Evolutionary conservation across 53 echinoderm and acorn worm species (phyloP), one percentile per base, ranked within the genome.

Genomic region (Astropecten irregularis): DNA sequence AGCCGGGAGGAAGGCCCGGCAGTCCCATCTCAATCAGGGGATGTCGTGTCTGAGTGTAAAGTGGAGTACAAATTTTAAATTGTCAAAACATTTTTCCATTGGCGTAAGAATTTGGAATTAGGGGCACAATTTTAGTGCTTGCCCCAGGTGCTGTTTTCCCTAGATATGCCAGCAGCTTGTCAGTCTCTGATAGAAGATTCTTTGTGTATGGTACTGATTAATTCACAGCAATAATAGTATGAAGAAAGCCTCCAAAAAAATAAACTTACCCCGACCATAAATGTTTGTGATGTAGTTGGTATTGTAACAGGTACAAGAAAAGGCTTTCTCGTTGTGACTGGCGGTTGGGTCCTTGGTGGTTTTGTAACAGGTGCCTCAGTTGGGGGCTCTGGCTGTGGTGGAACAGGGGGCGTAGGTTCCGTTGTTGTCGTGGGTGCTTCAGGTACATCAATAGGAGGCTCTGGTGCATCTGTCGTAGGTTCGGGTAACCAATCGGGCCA

Each of bases 1-100:
- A 89, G 6, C 82, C 92, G 40, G 66, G 85, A 32, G 92, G 88
- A 11, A 92, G 68, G 3, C 92, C 92, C 21, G 92, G 85, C 29
- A 89, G 44, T 0, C 92, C 92, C 28, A 35, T 29, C 36, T 84
- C 72, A 33, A 85, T 38, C 13, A 85, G 46, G 9, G 59, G 58
- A 37, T 66, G 62, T 22, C 23, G n/a, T 0, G 59, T 60, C 85
- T 85, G 61, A 54, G 2, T n/a, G n/a, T 14, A 48, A 44, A 30
- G 70, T 60, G 40, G 36, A 35, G 37, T 58, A n/a, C 9, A 21
- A 10, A 58, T 26, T 58, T 58, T n/a, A n/a, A n/a, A n/a, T n/a
- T n/a, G n/a, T n/a, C n/a, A n/a, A n/a, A n/a, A n/a, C n/a, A n/a
- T n/a, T n/a, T n/a, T n/a, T n/a, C n/a, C n/a, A n/a, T n/a, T n/a